Base-by-base conservation (phyloP, 1,140 invertebrate species). In the Batillaria attramentaria region DNA sequence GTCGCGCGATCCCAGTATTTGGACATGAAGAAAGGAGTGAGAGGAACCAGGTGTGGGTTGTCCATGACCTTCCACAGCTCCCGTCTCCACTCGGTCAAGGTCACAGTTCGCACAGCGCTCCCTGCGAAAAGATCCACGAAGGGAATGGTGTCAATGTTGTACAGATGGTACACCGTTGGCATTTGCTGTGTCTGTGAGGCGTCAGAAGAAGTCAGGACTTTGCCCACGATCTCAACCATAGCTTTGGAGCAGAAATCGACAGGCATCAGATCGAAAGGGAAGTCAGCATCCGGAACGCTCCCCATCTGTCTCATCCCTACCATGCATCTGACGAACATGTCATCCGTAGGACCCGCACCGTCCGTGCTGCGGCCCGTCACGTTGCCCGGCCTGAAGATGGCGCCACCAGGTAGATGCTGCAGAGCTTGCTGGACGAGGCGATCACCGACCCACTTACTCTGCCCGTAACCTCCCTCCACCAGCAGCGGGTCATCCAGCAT, bases 401-500 rank as follows among this genome's bases (percentile, higher is more conserved):
- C 85, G 13, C 85, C 85, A 20, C 85, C 85, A n/a, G 85, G 85
- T 6, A 86, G 73, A 31, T 76, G 68, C 6, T 85, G 75, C 5
- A 86, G 62, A 16, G 84, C 85, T 79, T 86, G 84, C 72, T 84
- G 43, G 3, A 86, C 76, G 0, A 86, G 79, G 42, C 79, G 72
- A 57, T 86, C 85, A 72, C 83, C 84, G 54, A 83, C 85, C 85
- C 85, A 86, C 80, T 86, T 86, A 54, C 85, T 84, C 68, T 84
- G 83, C 13, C 83, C 84, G 62, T 86, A 86, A 10, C 84, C 83
- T 4, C 84, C 84, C 50, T 81, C 83, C 6, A 86, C 78, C 18
- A 42, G 31, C 16, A 74, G 62, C 1, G 84, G 84, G 28, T 86
- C 83, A 16, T 84, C 80, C 5, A 83, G 72, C 43, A 81, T 80